A percentile compares a stretch with the other conserved stretches of the same genome.
phyloP scores from a whole-genome alignment of 2,888 invertebrate genomes.

The Pammene fasciana region DNA sequence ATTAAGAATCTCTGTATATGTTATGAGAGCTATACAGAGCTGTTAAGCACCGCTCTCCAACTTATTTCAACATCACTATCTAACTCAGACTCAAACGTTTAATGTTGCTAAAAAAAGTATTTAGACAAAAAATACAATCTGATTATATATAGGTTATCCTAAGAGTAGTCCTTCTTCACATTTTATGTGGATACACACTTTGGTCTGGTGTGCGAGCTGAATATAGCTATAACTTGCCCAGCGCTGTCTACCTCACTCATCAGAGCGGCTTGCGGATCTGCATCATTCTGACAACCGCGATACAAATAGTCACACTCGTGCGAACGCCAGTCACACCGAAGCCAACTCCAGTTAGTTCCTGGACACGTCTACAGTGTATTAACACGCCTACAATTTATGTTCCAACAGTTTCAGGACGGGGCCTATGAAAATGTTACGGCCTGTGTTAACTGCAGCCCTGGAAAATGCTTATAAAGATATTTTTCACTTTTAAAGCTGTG shows the following conservation, averaged over 20 bases:
- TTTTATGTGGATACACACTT: no score
- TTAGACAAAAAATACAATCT: no score
- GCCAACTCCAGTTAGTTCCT: conserved; percentile 10
- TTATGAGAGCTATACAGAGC: conserved; percentile 14
- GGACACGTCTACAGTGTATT: conserved; percentile 58
- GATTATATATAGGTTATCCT: no score
- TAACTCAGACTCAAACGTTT: no score
- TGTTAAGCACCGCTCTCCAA: background rate
- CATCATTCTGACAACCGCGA: no score
- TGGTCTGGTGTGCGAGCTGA: no score
- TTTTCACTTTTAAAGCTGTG: conserved; percentile 44
- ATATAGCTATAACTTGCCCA: no score
- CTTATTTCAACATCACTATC: no score
- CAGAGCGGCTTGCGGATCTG: no score
- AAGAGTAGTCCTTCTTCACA: no score
- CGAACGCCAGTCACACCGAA: conserved; percentile 5
- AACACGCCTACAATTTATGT: conserved; percentile 65
- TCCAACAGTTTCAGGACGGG: conserved; percentile 53
- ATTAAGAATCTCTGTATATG: conserved; percentile 27
- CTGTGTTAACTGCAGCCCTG: conserved; percentile 57
- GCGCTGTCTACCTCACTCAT: no score
- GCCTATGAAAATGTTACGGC: conserved; percentile 67
- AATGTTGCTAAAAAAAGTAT: no score
- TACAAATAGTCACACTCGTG: conserved; percentile 40
- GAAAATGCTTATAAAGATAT: conserved; percentile 59